Conservation (phyloP, 2,888 invertebrate species). For the Seira musarum region DNA sequence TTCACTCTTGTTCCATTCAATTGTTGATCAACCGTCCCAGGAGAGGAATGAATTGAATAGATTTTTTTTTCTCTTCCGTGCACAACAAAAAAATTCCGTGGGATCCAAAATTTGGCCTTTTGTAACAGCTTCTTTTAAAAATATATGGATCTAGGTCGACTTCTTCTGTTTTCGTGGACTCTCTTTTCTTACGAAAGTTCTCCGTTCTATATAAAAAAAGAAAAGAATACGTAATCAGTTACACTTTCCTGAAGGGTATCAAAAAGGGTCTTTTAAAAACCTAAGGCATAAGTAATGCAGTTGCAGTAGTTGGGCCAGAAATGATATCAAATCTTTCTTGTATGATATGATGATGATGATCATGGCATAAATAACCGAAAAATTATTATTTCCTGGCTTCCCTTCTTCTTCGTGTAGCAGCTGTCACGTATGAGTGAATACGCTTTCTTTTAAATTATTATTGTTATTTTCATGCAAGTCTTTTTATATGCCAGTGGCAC, state of each 20-base stretch:
- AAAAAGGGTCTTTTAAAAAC: conserved; percentile 18
- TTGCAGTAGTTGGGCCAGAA: neutral
- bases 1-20: conserved; percentile 22
- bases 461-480: conserved; percentile 7
- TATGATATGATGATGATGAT: neutral
- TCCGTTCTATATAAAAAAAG: conserved; percentile 42
- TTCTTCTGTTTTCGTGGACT: conserved; percentile 22
- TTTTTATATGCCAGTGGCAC: conserved; percentile 16
- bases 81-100: conserved; percentile 33
- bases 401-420: conserved; percentile 25
- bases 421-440: conserved; percentile 42
- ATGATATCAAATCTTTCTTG: neutral
- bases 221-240: conserved; percentile 51
- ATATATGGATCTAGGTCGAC: conserved; percentile 34
- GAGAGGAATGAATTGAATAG: conserved; percentile 31
- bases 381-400: conserved; percentile 27
- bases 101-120: conserved; percentile 38
- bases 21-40: conserved; percentile 9
- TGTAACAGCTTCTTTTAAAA: conserved; percentile 7
- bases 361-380: conserved; percentile 21
- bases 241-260: neutral
- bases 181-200: conserved; percentile 38
- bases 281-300: neutral
- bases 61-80: neutral
- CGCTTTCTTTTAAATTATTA: neutral